Evolutionary conservation across 2,888 invertebrate species (phyloP), one percentile per base, ranked within the genome.

Genomic region (Mesodorylaimus sp.): DNA sequence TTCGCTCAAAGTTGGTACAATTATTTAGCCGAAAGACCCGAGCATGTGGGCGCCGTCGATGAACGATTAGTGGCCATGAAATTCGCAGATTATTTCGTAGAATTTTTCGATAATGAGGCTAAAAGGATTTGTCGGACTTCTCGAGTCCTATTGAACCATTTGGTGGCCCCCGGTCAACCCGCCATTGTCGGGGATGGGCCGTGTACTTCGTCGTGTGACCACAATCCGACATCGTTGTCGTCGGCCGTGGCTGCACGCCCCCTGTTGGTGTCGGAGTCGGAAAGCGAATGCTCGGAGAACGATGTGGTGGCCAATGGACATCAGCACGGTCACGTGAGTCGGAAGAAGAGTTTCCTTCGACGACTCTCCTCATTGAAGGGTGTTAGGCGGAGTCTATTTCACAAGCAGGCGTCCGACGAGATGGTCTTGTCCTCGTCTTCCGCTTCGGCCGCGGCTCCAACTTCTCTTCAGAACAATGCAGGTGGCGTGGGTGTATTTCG

Each of bases 1-100:
- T 87, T 88, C 70, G 83, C 85, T 60, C 81, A 81, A 70, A 81
- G 81, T 61, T 84, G 84, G 69, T 75, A 81, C 57, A 79, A 79
- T 57, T 84, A 79, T 64, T 76, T 83, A 55, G 78, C 79, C 59
- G 75, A 78, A 45, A 79, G 78, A 63, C 68, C 79, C 3, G 7
- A 7, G 32, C 7, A 16, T 16, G 32, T 7, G n/a, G 21, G 21
- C 41, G 41, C 5, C 41, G 72, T 80, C 46, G 78, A 80, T 7
- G 81, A 84, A 65, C 77, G 79, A 55, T 83, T 83, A 60, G 79
- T 84, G 62, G 74, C 84, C 55, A 76, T 78, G 60, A 83, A 80
- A 69, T 88, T 83, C 70, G 73, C 84, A 23, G 85, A 85, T 60
- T 79, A 76, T 60, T 87, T 88, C 69, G 76, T 80, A 32, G 80